Conservation (phyloP, 2,888 invertebrate species). For the Andrena camellia region DNA sequence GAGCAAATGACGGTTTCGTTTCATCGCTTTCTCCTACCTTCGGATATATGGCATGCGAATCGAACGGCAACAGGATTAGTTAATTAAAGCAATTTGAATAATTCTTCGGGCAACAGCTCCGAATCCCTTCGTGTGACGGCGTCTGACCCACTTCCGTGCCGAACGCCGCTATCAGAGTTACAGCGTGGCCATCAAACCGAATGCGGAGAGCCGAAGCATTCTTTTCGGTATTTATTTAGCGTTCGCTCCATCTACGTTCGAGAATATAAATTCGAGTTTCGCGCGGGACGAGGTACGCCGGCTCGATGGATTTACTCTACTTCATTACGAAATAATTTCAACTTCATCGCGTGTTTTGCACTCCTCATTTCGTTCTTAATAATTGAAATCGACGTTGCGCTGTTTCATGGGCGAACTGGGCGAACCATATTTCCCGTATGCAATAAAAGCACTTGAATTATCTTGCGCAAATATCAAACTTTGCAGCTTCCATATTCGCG, state of each 20-base stretch:
- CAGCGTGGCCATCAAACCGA: slow-evolving; percentile 20
- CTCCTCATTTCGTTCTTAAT: slow-evolving; percentile 32
- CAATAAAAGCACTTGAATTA: background rate
- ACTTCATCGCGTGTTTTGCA: background rate
- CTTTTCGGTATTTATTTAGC: slow-evolving; percentile 33
- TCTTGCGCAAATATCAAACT: too few relatives aligned
- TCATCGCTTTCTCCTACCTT: background rate
- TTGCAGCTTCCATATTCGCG: background rate
- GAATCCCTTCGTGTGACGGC: slow-evolving; percentile 17
- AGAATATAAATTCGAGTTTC: slow-evolving; percentile 23
- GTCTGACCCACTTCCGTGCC: slow-evolving; percentile 40
- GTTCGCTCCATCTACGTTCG: background rate
- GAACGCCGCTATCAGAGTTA: background rate
- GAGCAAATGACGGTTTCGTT: slow-evolving; percentile 4
- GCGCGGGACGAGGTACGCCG: background rate
- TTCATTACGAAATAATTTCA: slow-evolving; percentile 24
- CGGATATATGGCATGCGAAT: background rate
- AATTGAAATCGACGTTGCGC: background rate
- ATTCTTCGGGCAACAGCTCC: slow-evolving; percentile 50
- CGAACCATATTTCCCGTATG: background rate
- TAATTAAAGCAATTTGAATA: slow-evolving; percentile 72
- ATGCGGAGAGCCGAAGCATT: background rate
- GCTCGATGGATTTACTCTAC: slow-evolving; percentile 9
- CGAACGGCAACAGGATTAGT: slow-evolving; percentile 74
- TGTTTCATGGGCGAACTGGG: background rate